Conservation (phyloP, 64 coral and sea anemone genomes). For the Porites lutea region DNA sequence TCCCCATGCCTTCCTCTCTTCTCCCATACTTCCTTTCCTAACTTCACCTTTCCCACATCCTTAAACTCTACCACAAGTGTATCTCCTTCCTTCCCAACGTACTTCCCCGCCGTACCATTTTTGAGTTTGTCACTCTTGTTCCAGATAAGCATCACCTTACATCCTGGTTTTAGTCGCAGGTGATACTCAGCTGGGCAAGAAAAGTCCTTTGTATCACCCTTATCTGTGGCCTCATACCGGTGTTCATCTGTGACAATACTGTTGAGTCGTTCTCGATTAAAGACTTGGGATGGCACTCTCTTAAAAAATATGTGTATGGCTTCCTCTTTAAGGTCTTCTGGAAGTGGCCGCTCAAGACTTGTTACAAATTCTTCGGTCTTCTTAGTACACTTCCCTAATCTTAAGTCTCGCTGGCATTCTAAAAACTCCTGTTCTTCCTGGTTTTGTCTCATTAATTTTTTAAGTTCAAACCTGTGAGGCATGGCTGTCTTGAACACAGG, state of each 20-base stretch:
- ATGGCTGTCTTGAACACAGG: too few species aligned
- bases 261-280: not conserved
- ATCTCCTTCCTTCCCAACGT: not conserved
- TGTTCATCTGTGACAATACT: not conserved
- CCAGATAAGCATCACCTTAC: conserved; percentile 41
- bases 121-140: conserved; percentile 36
- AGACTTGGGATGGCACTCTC: not conserved
- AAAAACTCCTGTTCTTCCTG: too few species aligned
- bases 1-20: not conserved
- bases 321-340: not conserved
- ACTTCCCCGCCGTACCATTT: conserved; percentile 27
- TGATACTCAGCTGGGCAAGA: conserved; percentile 12
- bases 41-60: not conserved
- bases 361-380: too few species aligned
- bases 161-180: not conserved
- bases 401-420: too few species aligned
- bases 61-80: not conserved
- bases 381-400: too few species aligned
- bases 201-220: not conserved
- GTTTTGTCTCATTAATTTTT: too few species aligned
- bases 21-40: not conserved
- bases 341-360: too few species aligned
- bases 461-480: too few species aligned
- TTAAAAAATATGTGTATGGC: conserved; percentile 31
- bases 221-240: conserved; percentile 3